These are phyloP conservation scores for Leptogaster cylindrica DNA, from an alignment of 2,888 invertebrate genomes.

Conservation along the genomic window DNA sequence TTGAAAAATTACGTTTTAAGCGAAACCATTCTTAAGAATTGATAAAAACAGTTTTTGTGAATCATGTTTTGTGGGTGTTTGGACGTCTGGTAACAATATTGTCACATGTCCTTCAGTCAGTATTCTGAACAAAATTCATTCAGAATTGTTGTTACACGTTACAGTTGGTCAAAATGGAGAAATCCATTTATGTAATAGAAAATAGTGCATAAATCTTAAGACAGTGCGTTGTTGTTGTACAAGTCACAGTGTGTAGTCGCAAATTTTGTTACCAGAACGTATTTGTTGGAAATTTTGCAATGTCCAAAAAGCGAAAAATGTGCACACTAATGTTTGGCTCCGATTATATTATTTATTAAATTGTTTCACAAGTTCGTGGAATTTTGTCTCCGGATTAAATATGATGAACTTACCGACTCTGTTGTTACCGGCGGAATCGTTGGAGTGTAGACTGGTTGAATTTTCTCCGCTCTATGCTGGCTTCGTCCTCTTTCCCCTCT, in stretches of 20 bases:
- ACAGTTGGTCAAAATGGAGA: no score
- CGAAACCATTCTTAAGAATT: constrained; percentile 43
- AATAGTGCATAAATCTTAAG: no score
- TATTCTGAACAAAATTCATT: no score
- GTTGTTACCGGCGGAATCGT: constrained; percentile 52
- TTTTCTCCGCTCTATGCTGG: constrained; percentile 43
- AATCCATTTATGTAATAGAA: no score
- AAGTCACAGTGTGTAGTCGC: constrained; percentile 16
- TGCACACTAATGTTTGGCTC: constrained; percentile 51
- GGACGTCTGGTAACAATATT: constrained; percentile 33
- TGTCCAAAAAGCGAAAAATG: constrained; percentile 19
- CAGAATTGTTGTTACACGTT: no score
- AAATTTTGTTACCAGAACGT: constrained; percentile 35
- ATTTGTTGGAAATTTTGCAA: neutral
- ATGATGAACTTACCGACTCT: constrained; percentile 50
- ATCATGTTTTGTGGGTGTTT: neutral
- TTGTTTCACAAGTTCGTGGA: no score
- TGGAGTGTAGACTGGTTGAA: constrained; percentile 50
- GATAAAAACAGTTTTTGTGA: constrained; percentile 5
- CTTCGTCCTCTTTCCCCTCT: constrained; percentile 49
- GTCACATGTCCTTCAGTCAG: constrained; percentile 18
- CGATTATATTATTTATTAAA: constrained; percentile 30
- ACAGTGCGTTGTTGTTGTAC: neutral
- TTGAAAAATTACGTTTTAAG: constrained; percentile 45
- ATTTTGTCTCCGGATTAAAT: no score